phyloP scores from a whole-genome alignment of 2,888 invertebrate species.

The Diadegma fenestrale region DNA sequence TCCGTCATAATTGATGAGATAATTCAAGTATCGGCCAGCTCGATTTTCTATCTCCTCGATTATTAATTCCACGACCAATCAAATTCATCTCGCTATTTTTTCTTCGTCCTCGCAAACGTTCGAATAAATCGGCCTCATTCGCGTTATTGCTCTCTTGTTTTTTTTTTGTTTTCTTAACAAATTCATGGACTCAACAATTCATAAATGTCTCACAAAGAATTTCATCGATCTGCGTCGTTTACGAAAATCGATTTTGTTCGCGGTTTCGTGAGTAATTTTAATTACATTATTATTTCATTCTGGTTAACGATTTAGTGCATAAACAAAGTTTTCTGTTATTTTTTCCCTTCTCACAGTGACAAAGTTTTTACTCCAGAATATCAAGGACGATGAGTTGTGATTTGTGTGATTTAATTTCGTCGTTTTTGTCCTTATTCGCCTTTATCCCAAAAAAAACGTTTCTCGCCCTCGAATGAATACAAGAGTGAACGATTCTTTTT shows the following conservation, averaged over 20 bases:
- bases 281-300: neutral
- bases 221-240: slow-evolving; percentile 41
- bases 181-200: slow-evolving; percentile 4
- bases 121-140: neutral
- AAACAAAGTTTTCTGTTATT: no score
- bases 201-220: slow-evolving; percentile 40
- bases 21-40: slow-evolving; percentile 16
- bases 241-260: slow-evolving; percentile 80
- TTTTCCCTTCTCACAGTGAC: no score
- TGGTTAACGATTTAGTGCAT: neutral
- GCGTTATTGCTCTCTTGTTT: neutral
- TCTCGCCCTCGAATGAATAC: neutral
- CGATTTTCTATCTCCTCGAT: slow-evolving; percentile 17
- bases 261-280: slow-evolving; percentile 80
- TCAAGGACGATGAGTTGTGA: neutral
- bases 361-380: no score
- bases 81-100: neutral
- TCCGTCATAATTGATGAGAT: slow-evolving; percentile 15
- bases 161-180: neutral
- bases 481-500: neutral
- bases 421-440: neutral
- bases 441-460: neutral
- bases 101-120: neutral
- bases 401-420: neutral
- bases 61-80: neutral